Evolutionary conservation across 2,797 vertebrate genomes (phyloP), one percentile per base, ranked within the genome.

Genomic region (Picus viridis): DNA sequence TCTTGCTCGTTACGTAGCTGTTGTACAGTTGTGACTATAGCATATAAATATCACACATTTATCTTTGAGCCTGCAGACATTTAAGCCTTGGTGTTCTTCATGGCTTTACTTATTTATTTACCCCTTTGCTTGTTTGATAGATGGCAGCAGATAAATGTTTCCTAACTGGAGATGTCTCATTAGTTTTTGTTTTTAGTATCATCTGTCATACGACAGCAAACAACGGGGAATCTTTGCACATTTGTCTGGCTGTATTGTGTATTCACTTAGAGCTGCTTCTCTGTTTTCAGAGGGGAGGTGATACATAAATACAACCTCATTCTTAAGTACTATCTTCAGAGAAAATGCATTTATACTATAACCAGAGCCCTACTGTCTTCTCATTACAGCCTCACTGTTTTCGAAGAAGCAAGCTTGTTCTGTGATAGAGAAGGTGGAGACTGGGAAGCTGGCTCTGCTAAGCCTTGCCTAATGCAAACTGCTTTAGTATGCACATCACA

Each of bases 401-500:
- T 16, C 15, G n/a, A 72, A 85, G 94, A 81, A 96, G 86, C 62
- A 26, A 67, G 78, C 75, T 70, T 9, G 70, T 29, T 93, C 89
- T 85, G 85, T 65, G 81, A 83, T 94, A 65, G 1, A 45, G 96
- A 97, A 95, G 53, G 92, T 94, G 90, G 93, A 95, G 86, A 93
- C 88, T 96, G 89, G 78, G 79, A 90, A 95, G 94, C 73, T 70
- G 75, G 64, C 71, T 96, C 84, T 88, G 76, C 85, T 95, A 97
- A 96, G 88, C 94, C 86, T 96, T 96, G 92, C 84, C 94, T 96
- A 96, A 96, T 92, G 84, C 93, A 94, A 76, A 58, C 91, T 96
- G 94, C 94, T 97, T 97, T 96, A 82, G 92, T 95, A 97, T 97
- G 96, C 96, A 95, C 92, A 92, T 95, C 96, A 96, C 92, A 96